Evolutionary conservation across 2,888 invertebrate species (phyloP).

Genomic region (Acrobasis repandana): DNA sequence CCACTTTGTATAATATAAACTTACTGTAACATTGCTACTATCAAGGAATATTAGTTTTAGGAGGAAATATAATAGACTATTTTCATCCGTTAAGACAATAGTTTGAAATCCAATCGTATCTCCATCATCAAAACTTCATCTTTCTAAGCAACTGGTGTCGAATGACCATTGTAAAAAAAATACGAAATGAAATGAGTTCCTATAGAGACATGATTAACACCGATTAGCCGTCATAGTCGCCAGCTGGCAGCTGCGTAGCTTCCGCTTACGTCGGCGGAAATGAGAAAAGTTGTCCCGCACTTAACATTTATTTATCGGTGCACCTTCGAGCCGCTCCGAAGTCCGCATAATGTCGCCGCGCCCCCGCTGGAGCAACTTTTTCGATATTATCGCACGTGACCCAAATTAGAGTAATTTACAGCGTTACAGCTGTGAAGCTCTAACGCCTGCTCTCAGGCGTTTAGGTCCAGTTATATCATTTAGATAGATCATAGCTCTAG

Average conservation of each 20-base stretch:
- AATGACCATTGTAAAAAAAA: too few relatives aligned
- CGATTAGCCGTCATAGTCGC: slow-evolving; percentile 3
- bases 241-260: not conserved
- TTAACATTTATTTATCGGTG: slow-evolving; percentile 39
- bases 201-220: not conserved
- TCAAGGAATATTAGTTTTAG: too few relatives aligned
- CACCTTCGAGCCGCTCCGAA: slow-evolving; percentile 35
- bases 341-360: slow-evolving; percentile 26
- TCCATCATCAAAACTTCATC: too few relatives aligned
- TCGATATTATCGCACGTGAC: slow-evolving; percentile 23
- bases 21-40: too few relatives aligned
- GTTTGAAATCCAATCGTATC: too few relatives aligned
- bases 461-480: too few relatives aligned
- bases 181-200: not conserved
- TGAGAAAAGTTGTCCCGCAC: slow-evolving; percentile 42
- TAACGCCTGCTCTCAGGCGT: too few relatives aligned
- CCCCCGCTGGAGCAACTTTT: slow-evolving; percentile 27
- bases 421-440: not conserved
- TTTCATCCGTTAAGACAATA: too few relatives aligned
- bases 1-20: too few relatives aligned
- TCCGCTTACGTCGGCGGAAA: slow-evolving; percentile 30
- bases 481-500: too few relatives aligned
- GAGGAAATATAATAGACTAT: too few relatives aligned
- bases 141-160: too few relatives aligned
- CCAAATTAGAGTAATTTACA: slow-evolving; percentile 8